Conservation (phyloP, 1,140 invertebrate species). For the Pseudomyrmex cubaensis region DNA sequence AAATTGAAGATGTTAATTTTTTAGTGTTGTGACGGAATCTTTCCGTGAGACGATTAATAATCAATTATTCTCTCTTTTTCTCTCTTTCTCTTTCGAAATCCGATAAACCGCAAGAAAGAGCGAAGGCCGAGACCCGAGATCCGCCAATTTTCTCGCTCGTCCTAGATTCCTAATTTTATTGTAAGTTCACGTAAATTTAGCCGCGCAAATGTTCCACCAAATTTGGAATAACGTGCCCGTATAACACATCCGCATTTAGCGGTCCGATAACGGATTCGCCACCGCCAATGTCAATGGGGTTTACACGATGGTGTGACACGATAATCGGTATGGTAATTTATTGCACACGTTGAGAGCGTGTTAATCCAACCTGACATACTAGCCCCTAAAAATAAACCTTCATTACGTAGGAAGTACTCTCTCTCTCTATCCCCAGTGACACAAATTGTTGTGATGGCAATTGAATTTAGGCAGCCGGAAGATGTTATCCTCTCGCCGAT, state of each 20-base stretch:
- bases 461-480: constrained; percentile 27
- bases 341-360: not conserved
- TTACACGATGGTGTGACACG: constrained; percentile 11
- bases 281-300: constrained; percentile 53
- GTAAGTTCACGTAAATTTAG: constrained; percentile 48
- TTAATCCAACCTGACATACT: constrained; percentile 27
- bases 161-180: constrained; percentile 61
- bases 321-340: constrained; percentile 36
- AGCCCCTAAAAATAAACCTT: constrained; percentile 12
- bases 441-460: not conserved
- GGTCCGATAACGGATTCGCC: not conserved
- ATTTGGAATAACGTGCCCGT: constrained; percentile 30
- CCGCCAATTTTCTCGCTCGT: constrained; percentile 23
- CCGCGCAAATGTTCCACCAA: constrained; percentile 3
- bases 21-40: constrained; percentile 52
- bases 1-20: constrained; percentile 28
- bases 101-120: constrained; percentile 24
- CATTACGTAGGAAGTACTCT: constrained; percentile 4
- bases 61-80: constrained; percentile 16
- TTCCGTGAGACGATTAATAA: constrained; percentile 43
- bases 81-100: not conserved
- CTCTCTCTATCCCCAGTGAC: not conserved
- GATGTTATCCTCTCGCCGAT: constrained; percentile 19
- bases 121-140: constrained; percentile 49
- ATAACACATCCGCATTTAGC: constrained; percentile 44